Evolutionary conservation across 2,797 vertebrate genomes (phyloP), one percentile per base, ranked within the genome.

Genomic region (Distichodus sexfasciatus): DNA sequence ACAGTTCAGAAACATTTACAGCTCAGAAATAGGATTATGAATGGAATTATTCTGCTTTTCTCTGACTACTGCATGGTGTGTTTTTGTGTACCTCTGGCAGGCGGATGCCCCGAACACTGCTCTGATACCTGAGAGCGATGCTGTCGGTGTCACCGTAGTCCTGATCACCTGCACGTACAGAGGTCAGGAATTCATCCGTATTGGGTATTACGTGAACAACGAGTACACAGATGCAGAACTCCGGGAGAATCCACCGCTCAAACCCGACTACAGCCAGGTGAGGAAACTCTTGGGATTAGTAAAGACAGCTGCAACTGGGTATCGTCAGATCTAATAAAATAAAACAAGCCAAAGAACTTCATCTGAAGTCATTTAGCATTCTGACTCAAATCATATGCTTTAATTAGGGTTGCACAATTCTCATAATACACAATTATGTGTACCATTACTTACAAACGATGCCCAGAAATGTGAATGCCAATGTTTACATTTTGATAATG

Each of bases 151-250:
- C 48, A 97, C 95, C 0, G 95, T 97, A 5, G 93, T 94, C 69
- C 91, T 97, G 12, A 95, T 97, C 64, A 97, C 95, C 58, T 97
- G 95, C 82, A 96, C 94, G 0, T 97, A 96, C 80, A 91, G 92
- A 2, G 92, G 91, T 29, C 95, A 96, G 75, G 95, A 97, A 82
- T 97, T 97, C 78, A 96, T 96, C 72, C 92, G 95, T 10, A 95
- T 97, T 3, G 95, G 95, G 40, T 97, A 96, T 80, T 96, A 96
- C 5, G 94, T 97, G 60, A 96, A 96, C 88, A 97, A 96, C 23
- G 95, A 97, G 83, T 97, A 97, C 81, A 92, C 91, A 1, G 92
- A 91, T 29, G 90, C 92, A 0, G 94, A 96, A 67, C 91, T 96
- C 29, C 90, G 93, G 40, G 94, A 96, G 82, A 95, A 95, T 87